These are phyloP conservation scores for Mobula birostris DNA, from an alignment of 2,113 vertebrate genomes.

Conservation along the genomic window DNA sequence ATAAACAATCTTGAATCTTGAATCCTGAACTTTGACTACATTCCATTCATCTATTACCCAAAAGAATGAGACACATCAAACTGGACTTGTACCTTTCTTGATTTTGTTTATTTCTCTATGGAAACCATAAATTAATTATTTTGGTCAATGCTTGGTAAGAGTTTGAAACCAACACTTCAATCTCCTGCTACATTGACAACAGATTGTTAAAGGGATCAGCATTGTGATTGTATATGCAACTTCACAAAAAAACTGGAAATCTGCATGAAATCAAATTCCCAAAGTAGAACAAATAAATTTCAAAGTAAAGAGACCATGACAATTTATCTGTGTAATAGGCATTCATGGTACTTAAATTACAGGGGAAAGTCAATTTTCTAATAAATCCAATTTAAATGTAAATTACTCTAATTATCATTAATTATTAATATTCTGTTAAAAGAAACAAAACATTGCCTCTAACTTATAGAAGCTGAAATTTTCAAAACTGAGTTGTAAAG, in stretches of 20 bases:
- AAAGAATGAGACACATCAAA: not conserved
- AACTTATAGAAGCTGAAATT: not conserved
- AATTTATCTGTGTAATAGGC: constrained; percentile 20
- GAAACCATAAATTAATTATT: not conserved
- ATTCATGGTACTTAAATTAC: constrained; percentile 25
- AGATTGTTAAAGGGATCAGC: not conserved
- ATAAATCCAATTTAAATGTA: constrained; percentile 28
- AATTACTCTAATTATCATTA: constrained; percentile 29
- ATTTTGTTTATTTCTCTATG: not conserved
- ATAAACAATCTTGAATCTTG: too few relatives aligned
- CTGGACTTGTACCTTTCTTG: not conserved
- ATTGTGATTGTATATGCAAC: not conserved
- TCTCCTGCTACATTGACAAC: not conserved
- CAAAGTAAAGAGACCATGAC: not conserved
- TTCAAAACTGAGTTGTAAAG: not conserved
- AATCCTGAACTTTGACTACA: not conserved
- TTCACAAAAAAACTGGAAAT: not conserved
- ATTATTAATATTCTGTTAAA: constrained; percentile 1
- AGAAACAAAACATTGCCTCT: not conserved
- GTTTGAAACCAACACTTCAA: not conserved
- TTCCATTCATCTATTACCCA: not conserved
- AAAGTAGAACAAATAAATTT: constrained; percentile 28
- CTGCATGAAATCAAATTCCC: constrained; percentile 17
- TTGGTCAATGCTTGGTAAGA: not conserved
- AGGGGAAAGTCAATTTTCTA: constrained; percentile 25